Base-by-base conservation (phyloP, 2,888 invertebrate genomes). In the Osedax frankpressi region DNA sequence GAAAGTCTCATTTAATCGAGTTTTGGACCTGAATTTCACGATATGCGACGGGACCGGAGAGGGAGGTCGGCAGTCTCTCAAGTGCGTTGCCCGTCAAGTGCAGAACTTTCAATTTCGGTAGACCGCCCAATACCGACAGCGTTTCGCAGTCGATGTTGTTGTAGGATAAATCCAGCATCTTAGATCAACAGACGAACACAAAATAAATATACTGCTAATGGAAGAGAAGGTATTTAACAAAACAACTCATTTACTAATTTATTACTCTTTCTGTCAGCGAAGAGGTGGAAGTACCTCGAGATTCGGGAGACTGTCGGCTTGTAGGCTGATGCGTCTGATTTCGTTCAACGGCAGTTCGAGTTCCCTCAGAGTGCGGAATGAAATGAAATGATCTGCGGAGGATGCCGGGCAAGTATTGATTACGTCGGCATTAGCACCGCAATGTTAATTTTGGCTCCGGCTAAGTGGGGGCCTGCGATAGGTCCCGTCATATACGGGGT, bases 141-240 rank as follows among this genome's bases (percentile, higher is more conserved):
- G 83, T 83, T 14, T 82, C 81, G 27, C 79, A 79, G 19, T 81
- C 80, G 6, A 84, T 76, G 75, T 83, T 83, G 77, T 84, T 84
- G 78, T 81, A 84, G 3, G 84, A 84, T 25, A 84, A 72, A 76
- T 84, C 83, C 44, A 84, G 75, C 62, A 82, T 79, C 83, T 84
- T n/a, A n/a, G n/a, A 30, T 69, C 28, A 68, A 68, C 19, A 27
- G 2, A 26, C 3, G 28, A 1, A 1, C 26, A 68, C 69, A 26
- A 1, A 68, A 27, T 27, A 26, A 68, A 11, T 24, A 68, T 26
- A n/a, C n/a, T n/a, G n/a, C n/a, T n/a, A n/a, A n/a, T n/a, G n/a
- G 77, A 14, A 78, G 77, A 26, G 3, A 44, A 14, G 26, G 14
- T n/a, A 71, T 25, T 24, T 30, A 6, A 19, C 25, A 27, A 29